phyloP scores from a whole-genome alignment of 2,797 vertebrate species.

The Alca torda region DNA sequence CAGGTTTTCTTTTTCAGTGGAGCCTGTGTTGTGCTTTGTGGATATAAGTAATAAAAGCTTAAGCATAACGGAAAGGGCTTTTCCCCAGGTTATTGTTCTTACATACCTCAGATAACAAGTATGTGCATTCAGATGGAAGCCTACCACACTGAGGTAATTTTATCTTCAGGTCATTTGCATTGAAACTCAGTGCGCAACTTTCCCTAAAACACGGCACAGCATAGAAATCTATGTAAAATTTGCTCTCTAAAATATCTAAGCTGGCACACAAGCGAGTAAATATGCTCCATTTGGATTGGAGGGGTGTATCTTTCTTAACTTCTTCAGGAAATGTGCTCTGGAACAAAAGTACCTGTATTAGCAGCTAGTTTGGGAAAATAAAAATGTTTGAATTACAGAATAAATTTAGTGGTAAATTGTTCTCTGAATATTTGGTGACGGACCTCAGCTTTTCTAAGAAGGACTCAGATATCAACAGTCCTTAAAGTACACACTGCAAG shows the following conservation, averaged over 20 bases:
- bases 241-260: neutral
- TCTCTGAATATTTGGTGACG: neutral
- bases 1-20: slow-evolving; percentile 16
- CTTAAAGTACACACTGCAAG: neutral
- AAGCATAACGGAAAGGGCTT: slow-evolving; percentile 7
- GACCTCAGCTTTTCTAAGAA: neutral
- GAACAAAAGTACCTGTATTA: neutral
- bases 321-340: neutral
- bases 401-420: neutral
- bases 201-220: neutral
- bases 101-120: slow-evolving; percentile 1
- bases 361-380: neutral
- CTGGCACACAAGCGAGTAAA: neutral
- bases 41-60: neutral
- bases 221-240: neutral
- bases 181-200: neutral
- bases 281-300: neutral
- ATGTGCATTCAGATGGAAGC: neutral
- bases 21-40: neutral
- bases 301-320: neutral
- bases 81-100: slow-evolving; percentile 14
- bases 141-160: neutral
- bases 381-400: neutral
- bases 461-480: neutral
- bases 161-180: slow-evolving; percentile 15